A percentile compares a stretch with the other conserved stretches of the same genome.
phyloP scores from a whole-genome alignment of 2,113 vertebrate species.

The Macrotis lagotis region DNA sequence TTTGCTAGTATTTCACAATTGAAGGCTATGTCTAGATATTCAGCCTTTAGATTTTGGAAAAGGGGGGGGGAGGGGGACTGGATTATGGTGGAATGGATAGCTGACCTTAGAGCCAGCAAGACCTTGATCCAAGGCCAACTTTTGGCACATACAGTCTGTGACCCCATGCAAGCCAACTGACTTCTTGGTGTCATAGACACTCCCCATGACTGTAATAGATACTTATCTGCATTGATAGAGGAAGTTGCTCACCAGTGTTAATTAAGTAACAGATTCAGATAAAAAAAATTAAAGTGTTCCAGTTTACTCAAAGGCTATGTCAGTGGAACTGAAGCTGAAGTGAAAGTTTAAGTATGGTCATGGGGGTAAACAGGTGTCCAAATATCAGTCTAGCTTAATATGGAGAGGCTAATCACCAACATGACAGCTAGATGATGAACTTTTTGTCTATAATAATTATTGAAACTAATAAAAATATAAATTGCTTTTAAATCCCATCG shows the following conservation, averaged over 20 bases:
- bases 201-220: neutral
- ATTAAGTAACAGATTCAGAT: neutral
- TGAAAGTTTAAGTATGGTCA: neutral
- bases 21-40: neutral
- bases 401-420: neutral
- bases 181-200: neutral
- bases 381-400: neutral
- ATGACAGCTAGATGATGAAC: neutral
- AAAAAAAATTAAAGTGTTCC: neutral
- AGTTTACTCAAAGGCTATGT: neutral
- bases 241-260: neutral
- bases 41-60: neutral
- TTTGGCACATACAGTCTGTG: neutral
- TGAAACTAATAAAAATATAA: neutral
- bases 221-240: neutral
- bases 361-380: neutral
- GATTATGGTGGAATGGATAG: neutral
- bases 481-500: neutral
- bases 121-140: neutral
- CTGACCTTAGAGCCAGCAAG: neutral
- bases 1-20: neutral
- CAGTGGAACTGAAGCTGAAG: neutral
- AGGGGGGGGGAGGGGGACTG: neutral
- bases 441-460: neutral
- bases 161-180: neutral